These are phyloP conservation scores for Tiphia femorata DNA, from an alignment of 2,888 invertebrate genomes.

Conservation along the genomic window DNA sequence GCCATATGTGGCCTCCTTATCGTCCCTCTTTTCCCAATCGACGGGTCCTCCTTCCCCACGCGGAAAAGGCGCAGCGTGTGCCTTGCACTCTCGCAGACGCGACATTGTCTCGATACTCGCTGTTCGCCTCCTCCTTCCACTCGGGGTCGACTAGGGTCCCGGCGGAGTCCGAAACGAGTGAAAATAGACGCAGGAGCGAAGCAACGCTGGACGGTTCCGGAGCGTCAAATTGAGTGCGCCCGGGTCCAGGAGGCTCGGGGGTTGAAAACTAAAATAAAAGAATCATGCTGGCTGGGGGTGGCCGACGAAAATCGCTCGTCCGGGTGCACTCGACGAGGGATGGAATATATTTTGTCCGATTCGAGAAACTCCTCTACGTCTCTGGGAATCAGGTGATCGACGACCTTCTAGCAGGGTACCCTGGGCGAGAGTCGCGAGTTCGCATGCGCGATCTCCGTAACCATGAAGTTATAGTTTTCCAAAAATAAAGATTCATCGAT, in stretches of 20 bases:
- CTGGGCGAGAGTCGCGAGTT: too few species aligned
- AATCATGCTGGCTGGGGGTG: conserved; percentile 65
- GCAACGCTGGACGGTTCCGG: conserved; percentile 11
- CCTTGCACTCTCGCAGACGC: too few species aligned
- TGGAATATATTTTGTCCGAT: conserved; percentile 39
- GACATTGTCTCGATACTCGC: conserved; percentile 9
- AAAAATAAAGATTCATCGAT: too few species aligned
- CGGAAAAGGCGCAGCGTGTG: too few species aligned
- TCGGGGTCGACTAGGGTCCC: neutral
- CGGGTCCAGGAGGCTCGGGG: conserved; percentile 47
- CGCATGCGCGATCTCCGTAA: too few species aligned
- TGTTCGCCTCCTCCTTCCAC: conserved; percentile 6
- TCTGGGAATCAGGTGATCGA: conserved; percentile 7
- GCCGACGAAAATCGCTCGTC: conserved; percentile 37
- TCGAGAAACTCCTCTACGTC: neutral
- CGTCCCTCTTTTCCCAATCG: conserved; percentile 24
- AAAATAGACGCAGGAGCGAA: conserved; percentile 29
- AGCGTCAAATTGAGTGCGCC: conserved; percentile 49
- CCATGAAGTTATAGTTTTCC: too few species aligned
- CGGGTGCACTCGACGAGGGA: conserved; percentile 25
- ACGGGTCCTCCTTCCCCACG: neutral
- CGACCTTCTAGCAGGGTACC: too few species aligned
- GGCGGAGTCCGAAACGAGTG: conserved; percentile 21
- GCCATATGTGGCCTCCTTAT: conserved; percentile 60
- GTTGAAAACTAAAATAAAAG: conserved; percentile 64